Base-by-base conservation (phyloP, 2,888 invertebrate genomes). In the Protodeltote pygarga region DNA sequence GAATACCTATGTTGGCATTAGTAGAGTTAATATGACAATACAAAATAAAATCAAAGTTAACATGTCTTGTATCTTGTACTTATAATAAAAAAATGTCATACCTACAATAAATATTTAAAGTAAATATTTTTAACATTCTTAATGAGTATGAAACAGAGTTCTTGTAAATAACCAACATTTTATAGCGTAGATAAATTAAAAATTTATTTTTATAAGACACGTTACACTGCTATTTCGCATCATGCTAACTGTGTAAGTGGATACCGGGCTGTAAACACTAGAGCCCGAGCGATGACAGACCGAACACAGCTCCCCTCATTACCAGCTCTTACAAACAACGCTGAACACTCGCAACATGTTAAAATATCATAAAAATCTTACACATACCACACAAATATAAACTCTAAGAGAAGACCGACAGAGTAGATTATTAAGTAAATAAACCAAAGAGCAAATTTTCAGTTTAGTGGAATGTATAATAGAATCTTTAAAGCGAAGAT, bases 401-500 rank as follows among this genome's bases (percentile, higher is more conserved):
- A 75, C 79, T 64, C 53, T 84, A 81, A 25, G 0, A 0, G 0
- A 0, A n/a, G 3, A 11, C 0, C 0, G 2, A 46, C 51, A 72
- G 51, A 55, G 65, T 58, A 34, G 5, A 25, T 32, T 54, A 67
- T 68, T 59, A 34, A 32, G 19, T 34, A 29, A 27, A 38, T 11
- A 5, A 20, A 24, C 5, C 24, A 23, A 29, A 46, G 55, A 75
- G 60, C 68, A 61, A 79, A 80, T 79, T 65, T 77, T 69, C 62
- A 42, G 61, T 70, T 67, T 55, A 81, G 73, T 75, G 77, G 78
- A 74, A 77, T 81, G 63, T 77, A 83, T 81, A 86, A 87, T 86
- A 85, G 85, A 79, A 86, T 85, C 84, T 88, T 85, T 83, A 81
- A 83, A 85, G 79, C 81, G 61, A 78, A 86, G 81, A 83, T 81